These are phyloP conservation scores for Microtus pennsylvanicus DNA, from an alignment of 2,113 vertebrate genomes.

Conservation along the genomic window DNA sequence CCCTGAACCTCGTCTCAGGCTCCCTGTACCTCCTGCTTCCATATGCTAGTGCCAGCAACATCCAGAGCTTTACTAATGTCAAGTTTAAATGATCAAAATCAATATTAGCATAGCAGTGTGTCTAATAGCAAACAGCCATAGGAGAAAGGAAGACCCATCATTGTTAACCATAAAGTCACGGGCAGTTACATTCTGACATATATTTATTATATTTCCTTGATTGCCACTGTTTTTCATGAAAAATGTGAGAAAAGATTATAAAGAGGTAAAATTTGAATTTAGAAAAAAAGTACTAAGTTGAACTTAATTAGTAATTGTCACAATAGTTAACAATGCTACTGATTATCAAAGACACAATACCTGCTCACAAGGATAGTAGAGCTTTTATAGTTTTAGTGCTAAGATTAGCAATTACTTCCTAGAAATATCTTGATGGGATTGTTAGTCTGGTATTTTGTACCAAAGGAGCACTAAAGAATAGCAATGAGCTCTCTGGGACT, in stretches of 20 bases:
- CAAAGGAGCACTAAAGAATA: conserved; percentile 23
- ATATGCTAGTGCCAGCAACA: background rate
- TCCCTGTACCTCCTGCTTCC: background rate
- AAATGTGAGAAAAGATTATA: background rate
- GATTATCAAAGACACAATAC: conserved; percentile 33
- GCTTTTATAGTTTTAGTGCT: conserved; percentile 46
- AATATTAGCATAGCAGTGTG: background rate
- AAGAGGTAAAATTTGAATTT: conserved; percentile 47
- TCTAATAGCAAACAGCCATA: background rate
- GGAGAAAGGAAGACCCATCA: conserved; percentile 19
- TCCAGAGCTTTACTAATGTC: conserved; percentile 38
- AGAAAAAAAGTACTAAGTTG: conserved; percentile 24
- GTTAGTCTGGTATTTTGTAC: conserved; percentile 26
- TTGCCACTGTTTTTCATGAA: background rate
- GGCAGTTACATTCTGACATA: background rate
- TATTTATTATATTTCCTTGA: conserved; percentile 11
- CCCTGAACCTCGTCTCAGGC: background rate
- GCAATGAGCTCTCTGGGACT: background rate
- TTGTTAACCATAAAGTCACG: background rate
- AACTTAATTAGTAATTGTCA: conserved; percentile 17
- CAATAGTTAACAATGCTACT: conserved; percentile 3
- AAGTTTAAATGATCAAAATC: conserved; percentile 39
- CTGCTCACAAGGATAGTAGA: background rate
- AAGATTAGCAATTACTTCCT: conserved; percentile 51
- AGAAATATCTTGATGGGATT: conserved; percentile 26